A percentile compares a stretch with the other conserved stretches of the same genome.
These are phyloP conservation scores for Hirtodrosophila duncani DNA, from an alignment of 2,888 invertebrate genomes.

Conservation along the genomic window DNA sequence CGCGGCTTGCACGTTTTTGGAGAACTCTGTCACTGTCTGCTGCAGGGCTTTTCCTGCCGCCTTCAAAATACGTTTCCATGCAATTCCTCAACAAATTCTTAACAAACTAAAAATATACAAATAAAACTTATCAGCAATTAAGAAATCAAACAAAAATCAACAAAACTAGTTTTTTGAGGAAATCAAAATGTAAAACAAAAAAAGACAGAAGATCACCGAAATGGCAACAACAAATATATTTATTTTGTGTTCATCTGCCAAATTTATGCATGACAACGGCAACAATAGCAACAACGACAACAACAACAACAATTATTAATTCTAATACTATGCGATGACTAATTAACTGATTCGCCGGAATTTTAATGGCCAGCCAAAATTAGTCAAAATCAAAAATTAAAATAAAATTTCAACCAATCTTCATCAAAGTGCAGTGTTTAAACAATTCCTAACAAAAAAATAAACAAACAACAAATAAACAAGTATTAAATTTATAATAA, in stretches of 20 bases:
- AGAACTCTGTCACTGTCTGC: slow-evolving; percentile 36
- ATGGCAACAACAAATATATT: slow-evolving; percentile 40
- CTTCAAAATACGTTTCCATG: too few species aligned
- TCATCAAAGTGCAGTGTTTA: slow-evolving; percentile 34
- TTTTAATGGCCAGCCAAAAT: slow-evolving; percentile 45
- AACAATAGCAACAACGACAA: slow-evolving; percentile 4
- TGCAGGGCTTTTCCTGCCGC: slow-evolving; percentile 39
- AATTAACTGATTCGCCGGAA: slow-evolving; percentile 55
- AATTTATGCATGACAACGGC: slow-evolving; percentile 46
- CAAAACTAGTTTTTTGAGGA: slow-evolving; percentile 43
- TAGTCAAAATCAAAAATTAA: slow-evolving; percentile 37
- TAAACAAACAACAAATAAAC: neutral
- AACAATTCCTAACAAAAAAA: slow-evolving; percentile 5
- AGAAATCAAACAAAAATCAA: slow-evolving; percentile 19
- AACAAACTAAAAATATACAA: slow-evolving; percentile 1
- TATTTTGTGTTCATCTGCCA: slow-evolving; percentile 46
- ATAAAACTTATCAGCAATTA: slow-evolving; percentile 19
- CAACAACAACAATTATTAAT: slow-evolving; percentile 6
- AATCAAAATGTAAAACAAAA: slow-evolving; percentile 30
- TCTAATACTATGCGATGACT: slow-evolving; percentile 47
- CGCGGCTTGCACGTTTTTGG: slow-evolving; percentile 69
- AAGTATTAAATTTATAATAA: neutral
- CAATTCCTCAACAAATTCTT: slow-evolving; percentile 1
- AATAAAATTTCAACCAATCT: slow-evolving; percentile 42
- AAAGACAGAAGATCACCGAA: slow-evolving; percentile 38